Evolutionary conservation across 2,113 vertebrate species (phyloP), one percentile per base, ranked within the genome.

Genomic region (Plotosus lineatus): DNA sequence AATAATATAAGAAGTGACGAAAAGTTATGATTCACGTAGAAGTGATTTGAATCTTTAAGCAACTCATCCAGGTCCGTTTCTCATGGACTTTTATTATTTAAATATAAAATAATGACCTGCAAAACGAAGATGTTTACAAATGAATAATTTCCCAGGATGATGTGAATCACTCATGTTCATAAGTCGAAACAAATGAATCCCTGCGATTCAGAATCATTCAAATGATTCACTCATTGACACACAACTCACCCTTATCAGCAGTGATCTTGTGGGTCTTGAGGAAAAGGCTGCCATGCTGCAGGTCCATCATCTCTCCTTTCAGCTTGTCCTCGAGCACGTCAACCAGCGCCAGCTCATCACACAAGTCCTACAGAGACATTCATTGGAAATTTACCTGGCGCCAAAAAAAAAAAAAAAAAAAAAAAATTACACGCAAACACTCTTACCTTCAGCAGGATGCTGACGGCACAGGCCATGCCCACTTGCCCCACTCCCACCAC

Each of bases 291-390:
- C 97, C 97, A 0, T 99, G 98, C 87, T 97, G 97, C 51, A 99
- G 92, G 80, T 98, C 98, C 97, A 99, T 94, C 97, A 97, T 95
- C 87, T 99, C 97, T 42, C 97, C 98, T 84, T 95, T 97, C n/a
- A 99, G 94, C 77, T 95, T 96, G 83, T 99, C 98, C 90, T 98
- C 97, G 82, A 99, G 80, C 86, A 99, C 97, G 61, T 99, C 98
- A 60, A 99, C 97, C 40, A 99, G 88, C 55, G 98, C 97, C 82
- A 99, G 91, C 82, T 98, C 98, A 83, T 98, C 97, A 80, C 95
- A 93, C 75, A 98, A 91, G 63, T 92, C 94, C 98, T 99, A 72
- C 17, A 77, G 79, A 78, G n/a, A 11, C 33, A 9, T 14, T 21
- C 11, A 12, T 14, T 7, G 58, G 26, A 58, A 50, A 75, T 11